A percentile compares a stretch with the other conserved stretches of the same genome.
phyloP scores from a whole-genome alignment of 1,140 invertebrate species.

The Zaprionus inermis region DNA sequence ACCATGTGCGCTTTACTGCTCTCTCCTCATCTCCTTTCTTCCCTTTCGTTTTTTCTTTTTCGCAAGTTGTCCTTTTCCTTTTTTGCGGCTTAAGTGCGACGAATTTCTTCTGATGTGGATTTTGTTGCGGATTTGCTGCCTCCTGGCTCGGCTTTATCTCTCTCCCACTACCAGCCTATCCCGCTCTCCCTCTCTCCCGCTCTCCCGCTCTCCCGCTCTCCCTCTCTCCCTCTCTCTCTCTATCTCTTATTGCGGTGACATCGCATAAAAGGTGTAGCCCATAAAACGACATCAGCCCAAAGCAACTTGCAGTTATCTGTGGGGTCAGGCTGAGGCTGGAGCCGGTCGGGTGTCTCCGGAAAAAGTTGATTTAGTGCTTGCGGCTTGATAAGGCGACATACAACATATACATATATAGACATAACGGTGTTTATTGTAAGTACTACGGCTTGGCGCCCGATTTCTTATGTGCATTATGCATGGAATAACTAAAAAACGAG shows the following conservation, averaged over 20 bases:
- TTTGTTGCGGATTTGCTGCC: constrained; percentile 70
- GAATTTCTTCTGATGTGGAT: constrained; percentile 72
- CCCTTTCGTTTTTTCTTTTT: constrained; percentile 26
- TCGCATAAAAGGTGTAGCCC: constrained; percentile 69
- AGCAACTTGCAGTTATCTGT: constrained; percentile 22
- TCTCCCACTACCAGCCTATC: constrained; percentile 10
- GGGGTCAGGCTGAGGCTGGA: constrained; percentile 2
- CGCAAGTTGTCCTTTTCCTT: constrained; percentile 9
- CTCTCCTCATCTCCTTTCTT: neutral
- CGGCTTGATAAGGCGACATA: constrained; percentile 56
- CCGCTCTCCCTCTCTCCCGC: no score
- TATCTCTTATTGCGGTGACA: constrained; percentile 55
- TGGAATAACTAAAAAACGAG: neutral
- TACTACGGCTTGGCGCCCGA: neutral
- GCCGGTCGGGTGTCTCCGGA: constrained; percentile 26
- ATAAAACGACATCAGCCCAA: constrained; percentile 35
- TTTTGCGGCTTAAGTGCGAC: constrained; percentile 65
- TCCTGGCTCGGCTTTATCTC: constrained; percentile 78
- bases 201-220: no score
- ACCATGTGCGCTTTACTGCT: neutral
- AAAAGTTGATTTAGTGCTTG: constrained; percentile 76
- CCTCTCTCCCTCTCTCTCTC: constrained; percentile 37
- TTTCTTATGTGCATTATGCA: constrained; percentile 16
- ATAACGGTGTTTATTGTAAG: neutral
- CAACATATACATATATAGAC: neutral